Evolutionary conservation across 2,888 invertebrate species (phyloP).

Genomic region (Asteroscopus sphinx): DNA sequence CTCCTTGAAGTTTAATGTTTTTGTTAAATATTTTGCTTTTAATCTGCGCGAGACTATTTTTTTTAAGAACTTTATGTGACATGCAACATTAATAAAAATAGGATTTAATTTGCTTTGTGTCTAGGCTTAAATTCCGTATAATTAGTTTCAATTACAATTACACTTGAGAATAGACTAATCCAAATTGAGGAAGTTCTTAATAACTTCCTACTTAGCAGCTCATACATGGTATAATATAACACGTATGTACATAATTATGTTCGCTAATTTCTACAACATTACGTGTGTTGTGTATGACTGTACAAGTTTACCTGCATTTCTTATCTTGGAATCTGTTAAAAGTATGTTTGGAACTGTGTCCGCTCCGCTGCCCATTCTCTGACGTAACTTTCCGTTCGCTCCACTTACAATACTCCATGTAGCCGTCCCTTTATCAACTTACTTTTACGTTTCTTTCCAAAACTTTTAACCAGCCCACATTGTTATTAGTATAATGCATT

Average conservation of each 20-base stretch:
- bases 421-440: slow-evolving; percentile 33
- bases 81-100: slow-evolving; percentile 2
- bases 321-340: slow-evolving; percentile 51
- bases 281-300: slow-evolving; percentile 34
- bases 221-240: slow-evolving; percentile 35
- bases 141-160: slow-evolving; percentile 37
- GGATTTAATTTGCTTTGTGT: slow-evolving; percentile 2
- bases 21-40: no score
- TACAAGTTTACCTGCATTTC: slow-evolving; percentile 24
- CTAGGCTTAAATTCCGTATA: slow-evolving; percentile 28
- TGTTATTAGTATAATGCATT: slow-evolving; percentile 23
- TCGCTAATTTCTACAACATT: slow-evolving; percentile 48
- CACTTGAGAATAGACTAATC: slow-evolving; percentile 18
- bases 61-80: no score
- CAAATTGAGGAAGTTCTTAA: slow-evolving; percentile 54
- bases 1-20: no score
- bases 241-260: slow-evolving; percentile 29
- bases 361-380: slow-evolving; percentile 45
- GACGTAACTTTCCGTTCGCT: slow-evolving; percentile 50
- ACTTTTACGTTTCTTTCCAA: slow-evolving; percentile 45
- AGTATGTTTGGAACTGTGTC: slow-evolving; percentile 38
- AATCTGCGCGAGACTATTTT: no score
- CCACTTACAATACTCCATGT: slow-evolving; percentile 46
- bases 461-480: slow-evolving; percentile 35
- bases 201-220: slow-evolving; percentile 47